Conservation (phyloP, 1,140 invertebrate genomes). For the Acyrthosiphon pisum region DNA sequence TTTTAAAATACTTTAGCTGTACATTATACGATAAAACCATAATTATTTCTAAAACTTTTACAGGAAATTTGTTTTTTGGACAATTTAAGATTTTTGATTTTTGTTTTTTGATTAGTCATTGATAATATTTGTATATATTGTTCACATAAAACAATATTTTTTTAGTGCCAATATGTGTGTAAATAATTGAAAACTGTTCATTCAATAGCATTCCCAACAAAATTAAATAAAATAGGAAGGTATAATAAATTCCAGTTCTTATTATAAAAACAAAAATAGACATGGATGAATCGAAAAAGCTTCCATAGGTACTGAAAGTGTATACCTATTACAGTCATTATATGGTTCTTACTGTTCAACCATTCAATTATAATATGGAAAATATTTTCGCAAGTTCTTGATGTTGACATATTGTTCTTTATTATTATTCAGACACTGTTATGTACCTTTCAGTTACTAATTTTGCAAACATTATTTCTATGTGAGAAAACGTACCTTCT, state of each 20-base stretch:
- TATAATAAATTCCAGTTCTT: not conserved
- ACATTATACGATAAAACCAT: too few relatives aligned
- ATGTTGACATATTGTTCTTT: not conserved
- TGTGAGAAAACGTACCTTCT: not conserved
- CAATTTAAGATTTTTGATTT: too few relatives aligned
- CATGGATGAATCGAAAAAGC: not conserved
- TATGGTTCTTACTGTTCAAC: not conserved
- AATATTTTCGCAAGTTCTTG: not conserved
- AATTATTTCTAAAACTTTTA: too few relatives aligned
- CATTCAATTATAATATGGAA: not conserved
- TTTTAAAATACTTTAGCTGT: too few relatives aligned
- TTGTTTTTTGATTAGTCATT: too few relatives aligned
- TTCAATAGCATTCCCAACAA: not conserved
- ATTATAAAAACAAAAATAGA: not conserved
- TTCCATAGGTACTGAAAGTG: not conserved
- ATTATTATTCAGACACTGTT: not conserved
- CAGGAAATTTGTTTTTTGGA: too few relatives aligned
- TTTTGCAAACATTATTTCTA: not conserved
- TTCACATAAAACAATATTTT: too few relatives aligned
- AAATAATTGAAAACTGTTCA: not conserved
- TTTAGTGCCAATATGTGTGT: not conserved
- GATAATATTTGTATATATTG: too few relatives aligned
- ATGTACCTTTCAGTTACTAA: conserved; percentile 17
- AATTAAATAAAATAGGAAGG: not conserved
- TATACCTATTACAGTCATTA: not conserved